Conservation (phyloP, 2,797 vertebrate species). For the Nasua narica region DNA sequence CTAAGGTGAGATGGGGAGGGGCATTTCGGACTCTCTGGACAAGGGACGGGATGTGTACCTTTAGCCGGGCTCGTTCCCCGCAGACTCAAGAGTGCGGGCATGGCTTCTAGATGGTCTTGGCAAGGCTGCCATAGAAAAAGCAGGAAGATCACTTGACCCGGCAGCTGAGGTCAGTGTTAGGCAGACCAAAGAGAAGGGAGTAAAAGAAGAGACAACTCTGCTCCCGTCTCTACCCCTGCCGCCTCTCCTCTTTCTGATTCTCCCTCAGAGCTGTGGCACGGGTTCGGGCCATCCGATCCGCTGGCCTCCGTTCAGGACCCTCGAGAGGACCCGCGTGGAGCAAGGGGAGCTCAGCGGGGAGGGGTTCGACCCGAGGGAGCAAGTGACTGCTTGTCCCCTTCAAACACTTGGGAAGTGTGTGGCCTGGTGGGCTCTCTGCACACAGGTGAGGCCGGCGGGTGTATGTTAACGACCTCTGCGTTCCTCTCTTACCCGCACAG, state of each 20-base stretch:
- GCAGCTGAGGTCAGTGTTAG: background rate
- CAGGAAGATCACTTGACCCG: background rate
- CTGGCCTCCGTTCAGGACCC: background rate
- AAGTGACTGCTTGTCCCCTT: background rate
- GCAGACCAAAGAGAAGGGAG: background rate
- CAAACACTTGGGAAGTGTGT: background rate
- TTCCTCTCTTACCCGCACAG: background rate
- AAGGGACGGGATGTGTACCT: background rate
- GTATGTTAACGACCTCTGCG: background rate
- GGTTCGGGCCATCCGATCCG: background rate
- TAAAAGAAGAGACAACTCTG: background rate
- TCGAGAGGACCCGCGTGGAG: background rate
- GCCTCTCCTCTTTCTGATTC: background rate
- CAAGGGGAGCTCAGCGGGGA: background rate
- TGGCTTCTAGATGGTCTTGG: background rate
- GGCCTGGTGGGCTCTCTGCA: background rate
- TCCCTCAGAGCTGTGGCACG: background rate
- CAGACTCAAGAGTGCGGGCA: background rate
- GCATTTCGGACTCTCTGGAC: background rate
- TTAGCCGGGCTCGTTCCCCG: background rate
- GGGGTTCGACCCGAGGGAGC: background rate
- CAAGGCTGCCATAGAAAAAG: background rate
- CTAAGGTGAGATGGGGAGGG: constrained; percentile 50
- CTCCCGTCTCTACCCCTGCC: background rate
- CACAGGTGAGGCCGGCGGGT: background rate